Conservation (phyloP, 2,888 invertebrate species). For the Desoria tigrina region DNA sequence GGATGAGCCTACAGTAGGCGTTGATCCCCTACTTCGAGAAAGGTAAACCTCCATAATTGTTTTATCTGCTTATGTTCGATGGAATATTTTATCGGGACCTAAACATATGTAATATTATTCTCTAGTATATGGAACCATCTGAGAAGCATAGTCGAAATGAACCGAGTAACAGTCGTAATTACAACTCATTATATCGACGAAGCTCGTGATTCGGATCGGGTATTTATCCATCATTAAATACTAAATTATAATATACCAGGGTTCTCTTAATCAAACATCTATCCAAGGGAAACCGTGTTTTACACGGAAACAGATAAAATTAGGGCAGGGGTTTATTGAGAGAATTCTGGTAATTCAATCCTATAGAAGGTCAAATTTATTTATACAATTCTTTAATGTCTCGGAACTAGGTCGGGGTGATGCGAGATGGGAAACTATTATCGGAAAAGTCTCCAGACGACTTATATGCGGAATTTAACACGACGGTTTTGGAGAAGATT, state of each 20-base stretch:
- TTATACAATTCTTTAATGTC: too few species aligned
- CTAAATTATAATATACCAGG: too few species aligned
- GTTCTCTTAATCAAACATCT: too few species aligned
- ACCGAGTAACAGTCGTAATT: slow-evolving; percentile 13
- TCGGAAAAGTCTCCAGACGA: slow-evolving; percentile 24
- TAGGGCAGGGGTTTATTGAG: too few species aligned
- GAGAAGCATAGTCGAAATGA: neutral
- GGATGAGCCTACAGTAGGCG: slow-evolving; percentile 55
- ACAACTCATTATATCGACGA: slow-evolving; percentile 27
- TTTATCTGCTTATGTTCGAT: neutral
- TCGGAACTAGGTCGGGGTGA: slow-evolving; percentile 27
- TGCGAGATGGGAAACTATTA: slow-evolving; percentile 31
- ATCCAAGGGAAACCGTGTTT: too few species aligned
- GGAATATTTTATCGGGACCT: neutral
- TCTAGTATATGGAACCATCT: slow-evolving; percentile 25
- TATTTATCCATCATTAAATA: too few species aligned
- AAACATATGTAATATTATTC: neutral
- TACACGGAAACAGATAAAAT: too few species aligned
- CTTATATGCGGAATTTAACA: slow-evolving; percentile 17
- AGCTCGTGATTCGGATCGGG: slow-evolving; percentile 7
- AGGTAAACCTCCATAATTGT: neutral
- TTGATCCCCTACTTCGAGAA: slow-evolving; percentile 3
- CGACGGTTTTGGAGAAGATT: slow-evolving; percentile 29
- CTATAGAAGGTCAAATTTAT: too few species aligned
- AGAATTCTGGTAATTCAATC: too few species aligned